Percentiles rank a stretch among this genome's conserved stretches.
Conservation (phyloP, 2,113 vertebrate species). For the Neofelis nebulosa region DNA sequence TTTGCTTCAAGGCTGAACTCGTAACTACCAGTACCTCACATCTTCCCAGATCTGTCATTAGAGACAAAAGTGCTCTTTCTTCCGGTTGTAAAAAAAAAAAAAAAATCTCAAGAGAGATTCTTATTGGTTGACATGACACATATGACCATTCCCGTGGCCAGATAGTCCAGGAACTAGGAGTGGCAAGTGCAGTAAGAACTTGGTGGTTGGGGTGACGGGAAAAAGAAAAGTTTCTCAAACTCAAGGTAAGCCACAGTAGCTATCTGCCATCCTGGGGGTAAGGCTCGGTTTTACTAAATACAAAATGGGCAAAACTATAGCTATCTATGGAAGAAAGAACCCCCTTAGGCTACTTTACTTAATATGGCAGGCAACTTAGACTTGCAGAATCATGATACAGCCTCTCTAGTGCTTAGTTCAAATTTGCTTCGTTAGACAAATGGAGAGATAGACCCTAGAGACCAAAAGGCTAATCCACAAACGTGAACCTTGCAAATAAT, state of each 20-base stretch:
- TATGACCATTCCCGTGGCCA: background rate
- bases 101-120: background rate
- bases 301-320: background rate
- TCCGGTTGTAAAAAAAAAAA: background rate
- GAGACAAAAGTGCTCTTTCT: background rate
- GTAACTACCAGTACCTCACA: background rate
- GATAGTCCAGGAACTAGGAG: background rate
- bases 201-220: background rate
- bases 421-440: background rate
- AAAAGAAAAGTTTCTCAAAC: background rate
- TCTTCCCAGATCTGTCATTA: background rate
- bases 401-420: background rate
- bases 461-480: background rate
- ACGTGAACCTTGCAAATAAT: background rate
- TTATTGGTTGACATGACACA: background rate
- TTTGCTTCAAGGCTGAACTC: background rate
- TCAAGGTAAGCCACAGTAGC: background rate
- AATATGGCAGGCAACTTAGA: background rate
- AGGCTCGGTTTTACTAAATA: background rate
- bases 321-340: background rate
- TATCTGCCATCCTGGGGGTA: background rate
- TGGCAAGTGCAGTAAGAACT: background rate
- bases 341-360: background rate
- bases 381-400: fast-evolving
- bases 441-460: background rate